These are phyloP conservation scores for Periophthalmus magnuspinnatus DNA, from an alignment of 2,797 vertebrate species.

Conservation along the genomic window DNA sequence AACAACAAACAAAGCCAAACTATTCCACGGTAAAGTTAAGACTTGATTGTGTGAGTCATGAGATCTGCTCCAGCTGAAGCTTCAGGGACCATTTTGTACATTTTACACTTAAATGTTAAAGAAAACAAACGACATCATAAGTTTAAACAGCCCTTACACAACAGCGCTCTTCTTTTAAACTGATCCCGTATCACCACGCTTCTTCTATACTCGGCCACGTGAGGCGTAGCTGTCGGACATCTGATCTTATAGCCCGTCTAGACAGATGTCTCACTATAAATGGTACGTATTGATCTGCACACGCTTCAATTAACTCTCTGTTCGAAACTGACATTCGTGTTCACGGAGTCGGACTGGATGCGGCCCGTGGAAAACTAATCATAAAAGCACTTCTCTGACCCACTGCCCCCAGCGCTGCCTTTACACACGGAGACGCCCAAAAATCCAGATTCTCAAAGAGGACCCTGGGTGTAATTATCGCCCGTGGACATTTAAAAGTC, in stretches of 20 bases:
- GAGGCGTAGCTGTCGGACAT: constrained; percentile 58
- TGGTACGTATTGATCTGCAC: constrained; percentile 64
- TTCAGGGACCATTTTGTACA: constrained; percentile 10
- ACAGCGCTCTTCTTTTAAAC: constrained; percentile 36
- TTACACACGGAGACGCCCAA: constrained; percentile 20
- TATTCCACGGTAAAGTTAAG: not conserved
- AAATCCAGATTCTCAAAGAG: constrained; percentile 32
- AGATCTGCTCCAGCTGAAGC: constrained; percentile 36
- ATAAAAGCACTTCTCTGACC: constrained; percentile 41
- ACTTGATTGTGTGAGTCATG: not conserved
- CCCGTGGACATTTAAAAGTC: constrained; percentile 39
- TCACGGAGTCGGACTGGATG: constrained; percentile 43
- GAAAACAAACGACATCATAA: not conserved
- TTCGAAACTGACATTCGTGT: constrained; percentile 43
- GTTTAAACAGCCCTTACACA: not conserved
- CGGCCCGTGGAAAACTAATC: constrained; percentile 41
- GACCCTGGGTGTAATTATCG: constrained; percentile 48
- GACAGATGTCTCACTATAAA: constrained; percentile 67
- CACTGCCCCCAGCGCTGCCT: constrained; percentile 32
- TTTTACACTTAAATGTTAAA: not conserved
- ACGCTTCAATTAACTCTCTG: constrained; percentile 57
- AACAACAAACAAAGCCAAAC: not conserved
- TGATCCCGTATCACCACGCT: constrained; percentile 44
- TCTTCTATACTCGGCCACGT: constrained; percentile 44
- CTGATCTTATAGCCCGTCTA: constrained; percentile 63